Evolutionary conservation across 1,140 invertebrate species (phyloP), one percentile per base, ranked within the genome.

Genomic region (Hirudo medicinalis): DNA sequence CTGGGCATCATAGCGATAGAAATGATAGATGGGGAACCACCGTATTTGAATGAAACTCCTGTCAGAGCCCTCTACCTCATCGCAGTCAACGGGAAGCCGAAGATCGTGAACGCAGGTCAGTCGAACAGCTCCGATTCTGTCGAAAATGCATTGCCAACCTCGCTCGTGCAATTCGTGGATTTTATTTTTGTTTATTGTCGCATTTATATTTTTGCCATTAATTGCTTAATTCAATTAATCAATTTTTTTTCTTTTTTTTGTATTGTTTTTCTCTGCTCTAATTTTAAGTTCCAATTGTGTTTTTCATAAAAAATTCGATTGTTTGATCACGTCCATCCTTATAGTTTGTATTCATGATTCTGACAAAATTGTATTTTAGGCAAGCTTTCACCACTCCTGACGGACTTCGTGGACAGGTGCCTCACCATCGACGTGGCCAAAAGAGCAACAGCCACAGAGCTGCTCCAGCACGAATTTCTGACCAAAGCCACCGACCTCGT

Each of bases 391-490:
- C 49, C 67, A 4, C 22, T 32, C 27, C 49, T 76, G 27, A 25
- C 27, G 22, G 87, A 88, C 27, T 94, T 96, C 78, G 82, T 96
- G 54, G 91, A 94, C 86, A 78, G 79, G 73, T 92, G 94, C 86
- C 82, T 96, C 13, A 91, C 94, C 15, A 85, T 92, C 32, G 92
- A 96, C 84, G 91, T 92, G 22, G 87, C 87, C 0, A 89, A 92
- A 82, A 82, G 94, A 76, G 91, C 91, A 17, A 89, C 91, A 0
- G 92, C 93, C 9, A 86, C 87, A 11, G 90, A 94, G 79, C 82
- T 96, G 66, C 82, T 97, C 40, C 87, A 90, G 70, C 92, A 96
- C 86, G 89, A 91, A 36, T 95, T 95, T 82, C 83, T 97, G 69
- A 86, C 89, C 72, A 17, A 20, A 20, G 66, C 29, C 22, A 69